A percentile compares a stretch with the other conserved stretches of the same genome.
Evolutionary conservation across 2,113 vertebrate genomes (phyloP).

Genomic region (Salminus brasiliensis): DNA sequence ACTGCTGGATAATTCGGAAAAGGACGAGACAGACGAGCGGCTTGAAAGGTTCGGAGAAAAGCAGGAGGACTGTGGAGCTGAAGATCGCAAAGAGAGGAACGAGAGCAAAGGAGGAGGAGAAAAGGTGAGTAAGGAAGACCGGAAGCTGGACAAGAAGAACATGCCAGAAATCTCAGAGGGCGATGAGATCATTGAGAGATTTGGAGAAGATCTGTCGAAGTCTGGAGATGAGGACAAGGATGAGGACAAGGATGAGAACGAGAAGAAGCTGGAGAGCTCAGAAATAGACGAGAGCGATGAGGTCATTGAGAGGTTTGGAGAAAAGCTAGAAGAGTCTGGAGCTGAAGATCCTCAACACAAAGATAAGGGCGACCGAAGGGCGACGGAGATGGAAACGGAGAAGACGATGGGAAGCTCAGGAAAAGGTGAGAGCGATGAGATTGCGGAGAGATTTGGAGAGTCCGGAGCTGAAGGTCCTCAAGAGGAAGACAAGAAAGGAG

Average conservation of each 20-base stretch:
- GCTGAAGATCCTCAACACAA: background rate
- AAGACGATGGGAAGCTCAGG: constrained; percentile 16
- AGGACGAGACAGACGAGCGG: background rate
- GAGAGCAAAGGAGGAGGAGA: background rate
- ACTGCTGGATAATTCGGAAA: background rate
- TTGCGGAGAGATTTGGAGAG: background rate
- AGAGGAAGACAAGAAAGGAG: background rate
- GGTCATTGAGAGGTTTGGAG: background rate
- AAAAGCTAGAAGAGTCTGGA: background rate
- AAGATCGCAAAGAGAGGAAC: background rate
- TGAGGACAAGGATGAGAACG: background rate
- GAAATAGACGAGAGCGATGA: background rate
- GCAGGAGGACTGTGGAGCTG: background rate
- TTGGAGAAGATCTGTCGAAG: background rate
- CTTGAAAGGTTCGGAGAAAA: background rate
- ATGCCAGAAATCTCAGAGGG: background rate
- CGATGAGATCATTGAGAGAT: too few relatives aligned
- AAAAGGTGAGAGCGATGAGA: constrained; percentile 37
- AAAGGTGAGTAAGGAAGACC: background rate
- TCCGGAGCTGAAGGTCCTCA: background rate
- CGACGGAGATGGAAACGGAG: background rate
- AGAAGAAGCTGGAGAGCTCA: background rate
- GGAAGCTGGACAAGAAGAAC: background rate
- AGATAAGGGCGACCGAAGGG: too few relatives aligned
- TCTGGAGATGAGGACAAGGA: constrained; percentile 3